These are phyloP conservation scores for Frieseomelitta varia DNA, from an alignment of 1,140 invertebrate genomes.

Conservation along the genomic window DNA sequence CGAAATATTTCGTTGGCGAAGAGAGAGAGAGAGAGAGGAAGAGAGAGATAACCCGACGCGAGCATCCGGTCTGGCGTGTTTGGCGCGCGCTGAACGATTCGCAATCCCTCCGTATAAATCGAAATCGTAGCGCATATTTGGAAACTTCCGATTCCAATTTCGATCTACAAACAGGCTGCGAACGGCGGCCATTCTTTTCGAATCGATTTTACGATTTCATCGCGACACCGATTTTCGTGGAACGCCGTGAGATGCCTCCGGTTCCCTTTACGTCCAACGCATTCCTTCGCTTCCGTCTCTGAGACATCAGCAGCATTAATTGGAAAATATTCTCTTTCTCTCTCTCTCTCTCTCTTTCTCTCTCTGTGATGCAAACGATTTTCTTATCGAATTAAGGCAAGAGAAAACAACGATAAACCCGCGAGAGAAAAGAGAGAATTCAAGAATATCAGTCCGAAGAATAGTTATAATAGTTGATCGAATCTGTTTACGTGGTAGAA, in stretches of 20 bases:
- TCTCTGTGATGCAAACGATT: no score
- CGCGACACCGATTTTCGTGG: not conserved
- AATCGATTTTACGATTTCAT: constrained; percentile 16
- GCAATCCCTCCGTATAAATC: constrained; percentile 42
- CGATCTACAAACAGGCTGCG: constrained; percentile 46
- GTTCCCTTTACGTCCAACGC: no score
- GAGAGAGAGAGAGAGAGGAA: no score
- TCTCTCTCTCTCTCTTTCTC: no score
- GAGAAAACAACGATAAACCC: not conserved
- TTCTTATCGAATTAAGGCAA: no score
- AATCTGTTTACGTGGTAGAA: constrained; percentile 11
- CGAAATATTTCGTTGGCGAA: constrained; percentile 3
- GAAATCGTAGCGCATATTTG: constrained; percentile 42
- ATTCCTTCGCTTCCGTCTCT: not conserved
- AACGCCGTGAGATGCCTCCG: not conserved
- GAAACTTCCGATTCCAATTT: constrained; percentile 48
- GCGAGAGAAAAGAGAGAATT: no score
- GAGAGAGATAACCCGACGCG: not conserved
- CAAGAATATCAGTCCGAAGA: no score
- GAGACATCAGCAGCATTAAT: not conserved
- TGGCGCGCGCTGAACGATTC: constrained; percentile 18
- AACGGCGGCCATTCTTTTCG: constrained; percentile 25
- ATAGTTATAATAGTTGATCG: no score
- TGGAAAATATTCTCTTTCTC: no score
- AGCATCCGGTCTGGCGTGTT: constrained; percentile 14